Evolutionary conservation across 2,888 invertebrate genomes (phyloP).

Genomic region (Lasioglossum malachurum): DNA sequence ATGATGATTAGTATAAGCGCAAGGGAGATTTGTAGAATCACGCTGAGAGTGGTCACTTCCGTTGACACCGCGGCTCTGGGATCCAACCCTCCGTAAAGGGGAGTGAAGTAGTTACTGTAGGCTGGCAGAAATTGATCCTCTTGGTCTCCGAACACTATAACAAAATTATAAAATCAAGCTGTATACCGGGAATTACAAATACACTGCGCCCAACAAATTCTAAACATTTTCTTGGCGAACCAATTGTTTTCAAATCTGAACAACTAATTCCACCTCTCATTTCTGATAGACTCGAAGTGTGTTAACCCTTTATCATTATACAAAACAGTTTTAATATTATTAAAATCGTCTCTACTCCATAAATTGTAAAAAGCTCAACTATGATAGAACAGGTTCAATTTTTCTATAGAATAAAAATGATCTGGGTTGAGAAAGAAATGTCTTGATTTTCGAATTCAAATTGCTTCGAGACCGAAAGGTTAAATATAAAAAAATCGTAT

Average conservation of each 20-base stretch:
- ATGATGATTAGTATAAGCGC: constrained; percentile 88
- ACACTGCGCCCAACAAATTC: neutral
- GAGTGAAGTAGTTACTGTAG: constrained; percentile 91
- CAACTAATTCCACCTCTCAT: neutral
- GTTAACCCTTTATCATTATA: neutral
- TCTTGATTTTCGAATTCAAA: too few species aligned
- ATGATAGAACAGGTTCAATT: too few species aligned
- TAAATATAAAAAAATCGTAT: neutral
- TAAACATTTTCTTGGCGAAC: neutral
- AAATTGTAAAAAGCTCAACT: too few species aligned
- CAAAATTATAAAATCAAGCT: constrained; percentile 71
- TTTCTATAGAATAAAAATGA: too few species aligned
- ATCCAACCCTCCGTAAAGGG: constrained; percentile 90
- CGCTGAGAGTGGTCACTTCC: constrained; percentile 86
- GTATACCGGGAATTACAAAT: constrained; percentile 55
- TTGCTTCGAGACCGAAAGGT: too few species aligned
- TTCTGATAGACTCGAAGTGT: neutral
- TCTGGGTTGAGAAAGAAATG: too few species aligned
- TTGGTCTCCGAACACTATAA: constrained; percentile 85
- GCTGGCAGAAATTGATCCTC: constrained; percentile 86
- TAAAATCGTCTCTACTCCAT: too few species aligned
- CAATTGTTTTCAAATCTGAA: neutral
- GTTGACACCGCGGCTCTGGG: constrained; percentile 83
- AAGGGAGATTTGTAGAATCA: constrained; percentile 90
- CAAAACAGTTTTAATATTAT: too few species aligned